Evolutionary conservation across 2,888 invertebrate species (phyloP), one percentile per base, ranked within the genome.

Genomic region (Drosophila melanocephala): DNA sequence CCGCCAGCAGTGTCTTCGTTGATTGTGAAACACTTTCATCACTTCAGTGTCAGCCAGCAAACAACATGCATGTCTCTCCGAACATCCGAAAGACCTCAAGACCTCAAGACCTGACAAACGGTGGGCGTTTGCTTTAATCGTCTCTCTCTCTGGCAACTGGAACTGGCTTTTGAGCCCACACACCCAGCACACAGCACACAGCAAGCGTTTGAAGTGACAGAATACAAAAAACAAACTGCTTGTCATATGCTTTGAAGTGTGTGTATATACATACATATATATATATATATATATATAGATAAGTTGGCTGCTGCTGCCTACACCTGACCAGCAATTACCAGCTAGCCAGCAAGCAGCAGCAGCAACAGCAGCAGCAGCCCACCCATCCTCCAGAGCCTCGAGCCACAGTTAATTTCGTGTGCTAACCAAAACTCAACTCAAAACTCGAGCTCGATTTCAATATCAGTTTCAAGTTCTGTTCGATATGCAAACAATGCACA

Each of bases 1-100:
- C 90, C 88, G 91, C 79, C 87, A 58, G 69, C 78, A 62, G 55
- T 77, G 91, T 85, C 82, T 85, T 53, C 65, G 77, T 83, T 76
- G 87, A 91, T 90, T 91, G 84, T 91, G 84, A 81, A 86, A 89
- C 89, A 91, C 89, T 89, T 89, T 91, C 90, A 80, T 90, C 89
- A 89, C 89, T 89, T 91, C 80, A 79, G 66, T 76, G 80, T 80
- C 78, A 64, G 63, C 56, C 65, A 50, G 50, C 47, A 74, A 75
- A 70, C 69, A 75, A 74, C 83, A 81, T 79, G 80, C 88, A 87
- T 75, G 83, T 87, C 87, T 76, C 75, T 61, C 51, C 10, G 47
- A 26, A 47, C 47, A 47, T 26, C 47, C 47, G 28, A 47, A n/a
- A 42, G 39, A 42, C 42, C 66, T 69, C 28, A 69, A 67, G 69